Base-by-base conservation (phyloP, 2,113 vertebrate species). In the Toxotes jaculatrix region DNA sequence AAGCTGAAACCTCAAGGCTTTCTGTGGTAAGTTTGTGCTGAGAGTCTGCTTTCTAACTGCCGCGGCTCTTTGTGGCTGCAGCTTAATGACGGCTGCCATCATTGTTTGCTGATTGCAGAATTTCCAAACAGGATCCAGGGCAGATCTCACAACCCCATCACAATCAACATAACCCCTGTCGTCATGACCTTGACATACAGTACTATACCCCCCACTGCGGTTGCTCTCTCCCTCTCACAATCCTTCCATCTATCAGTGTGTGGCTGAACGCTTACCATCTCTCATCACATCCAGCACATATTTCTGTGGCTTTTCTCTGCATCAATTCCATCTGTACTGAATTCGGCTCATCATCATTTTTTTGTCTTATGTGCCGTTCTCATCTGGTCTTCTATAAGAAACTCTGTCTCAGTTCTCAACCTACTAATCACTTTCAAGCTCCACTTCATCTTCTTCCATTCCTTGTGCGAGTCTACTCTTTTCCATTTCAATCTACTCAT, bases 131-230 rank as follows among this genome's bases (percentile, higher is more conserved):
- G 76, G 69, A 73, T 79, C 40, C 38, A 9, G 47, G 74, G 64
- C 57, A 60, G 77, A 77, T 81, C 74, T 79, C 81, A 86, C 2
- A 49, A 83, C 76, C 40, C 75, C 42, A 51, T 74, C 65, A 45
- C 69, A 70, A 80, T 83, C 64, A 87, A 85, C 74, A 77, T 65
- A 85, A 80, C 74, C 82, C 57, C 70, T 77, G 57, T 82, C 77
- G 74, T 67, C 70, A 74, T 23, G 66, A 72, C 67, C 66, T 59
- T 72, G 63, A 86, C 81, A 80, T 64, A 64, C 63, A 76, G 66
- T 57, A 74, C 74, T 78, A 65, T 64, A 36, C 45, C 76, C 51
- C 55, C 43, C 23, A 45, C 82, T 74, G 74, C 74, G 76, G 36
- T 59, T 45, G 51, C 74, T 77, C 69, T 78, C 82, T 68, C 19